Evolutionary conservation across 2,888 invertebrate genomes (phyloP).

Genomic region (Morpho helenor): DNA sequence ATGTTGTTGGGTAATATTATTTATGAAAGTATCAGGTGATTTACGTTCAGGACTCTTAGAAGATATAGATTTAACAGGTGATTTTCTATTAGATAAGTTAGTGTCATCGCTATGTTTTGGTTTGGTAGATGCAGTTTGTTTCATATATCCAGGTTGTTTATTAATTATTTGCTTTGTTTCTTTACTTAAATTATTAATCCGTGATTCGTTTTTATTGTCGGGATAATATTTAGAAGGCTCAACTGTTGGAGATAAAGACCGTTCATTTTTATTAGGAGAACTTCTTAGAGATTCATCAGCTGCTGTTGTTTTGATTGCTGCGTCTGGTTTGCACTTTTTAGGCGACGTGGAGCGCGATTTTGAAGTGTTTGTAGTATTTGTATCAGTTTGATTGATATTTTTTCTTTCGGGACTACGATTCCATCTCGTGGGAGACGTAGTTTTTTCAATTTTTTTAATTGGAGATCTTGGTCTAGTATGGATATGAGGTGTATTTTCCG

Average conservation of each 20-base stretch:
- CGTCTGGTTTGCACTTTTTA: constrained; percentile 5
- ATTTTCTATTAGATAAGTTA: constrained; percentile 28
- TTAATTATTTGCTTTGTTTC: constrained; percentile 29
- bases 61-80: constrained; percentile 29
- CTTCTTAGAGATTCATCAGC: constrained; percentile 27
- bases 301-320: constrained; percentile 2
- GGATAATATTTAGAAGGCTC: too few relatives aligned
- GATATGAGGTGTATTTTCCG: constrained; percentile 18
- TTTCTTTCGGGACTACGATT: constrained; percentile 40
- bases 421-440: constrained; percentile 27
- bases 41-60: constrained; percentile 38
- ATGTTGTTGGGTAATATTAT: constrained; percentile 48
- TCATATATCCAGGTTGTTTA: constrained; percentile 51
- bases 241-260: constrained; percentile 9
- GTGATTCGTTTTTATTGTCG: constrained; percentile 8
- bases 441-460: constrained; percentile 21
- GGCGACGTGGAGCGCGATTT: constrained; percentile 11
- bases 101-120: constrained; percentile 20
- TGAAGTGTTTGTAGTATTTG: not conserved
- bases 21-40: constrained; percentile 21
- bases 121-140: constrained; percentile 42
- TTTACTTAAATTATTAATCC: constrained; percentile 16
- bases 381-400: constrained; percentile 2
- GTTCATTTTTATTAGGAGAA: constrained; percentile 18
- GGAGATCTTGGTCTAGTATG: constrained; percentile 31